Conservation (phyloP, 2,888 invertebrate genomes). For the Ceramica pisi region DNA sequence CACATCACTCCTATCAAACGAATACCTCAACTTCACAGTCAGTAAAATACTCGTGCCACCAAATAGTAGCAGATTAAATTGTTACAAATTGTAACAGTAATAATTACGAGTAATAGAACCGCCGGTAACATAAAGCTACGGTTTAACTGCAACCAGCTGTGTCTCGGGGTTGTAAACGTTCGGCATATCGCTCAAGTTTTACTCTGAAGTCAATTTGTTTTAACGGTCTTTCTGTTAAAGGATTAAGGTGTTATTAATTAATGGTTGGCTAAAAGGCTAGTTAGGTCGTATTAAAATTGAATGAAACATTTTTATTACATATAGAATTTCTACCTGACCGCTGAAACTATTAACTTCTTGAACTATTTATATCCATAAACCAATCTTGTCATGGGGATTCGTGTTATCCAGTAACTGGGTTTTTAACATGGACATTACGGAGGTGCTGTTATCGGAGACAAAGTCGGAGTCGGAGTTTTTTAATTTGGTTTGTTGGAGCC, state of each 20-base stretch:
- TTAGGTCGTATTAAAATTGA: no score
- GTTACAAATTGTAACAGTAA: slow-evolving; percentile 76
- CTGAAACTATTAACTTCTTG: no score
- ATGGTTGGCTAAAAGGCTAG: not conserved
- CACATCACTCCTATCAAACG: not conserved
- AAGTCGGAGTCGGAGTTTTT: no score
- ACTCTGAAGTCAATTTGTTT: slow-evolving; percentile 75
- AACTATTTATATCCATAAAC: no score
- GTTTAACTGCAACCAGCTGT: slow-evolving; percentile 83
- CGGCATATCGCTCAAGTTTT: slow-evolving; percentile 76
- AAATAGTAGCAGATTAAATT: slow-evolving; percentile 66
- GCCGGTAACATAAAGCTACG: slow-evolving; percentile 79
- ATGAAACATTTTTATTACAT: no score
- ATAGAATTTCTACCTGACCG: no score
- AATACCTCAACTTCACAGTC: slow-evolving; percentile 47
- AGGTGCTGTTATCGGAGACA: no score
- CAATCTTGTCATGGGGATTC: no score
- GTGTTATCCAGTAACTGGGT: no score
- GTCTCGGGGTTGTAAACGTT: slow-evolving; percentile 78
- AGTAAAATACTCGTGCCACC: slow-evolving; percentile 43
- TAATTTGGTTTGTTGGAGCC: no score
- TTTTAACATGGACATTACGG: no score
- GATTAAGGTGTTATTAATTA: slow-evolving; percentile 4
- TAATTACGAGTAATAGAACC: slow-evolving; percentile 77
- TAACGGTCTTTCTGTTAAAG: slow-evolving; percentile 46